Base-by-base conservation (phyloP, 2,888 invertebrate species). In the Dastarcus helophoroides region DNA sequence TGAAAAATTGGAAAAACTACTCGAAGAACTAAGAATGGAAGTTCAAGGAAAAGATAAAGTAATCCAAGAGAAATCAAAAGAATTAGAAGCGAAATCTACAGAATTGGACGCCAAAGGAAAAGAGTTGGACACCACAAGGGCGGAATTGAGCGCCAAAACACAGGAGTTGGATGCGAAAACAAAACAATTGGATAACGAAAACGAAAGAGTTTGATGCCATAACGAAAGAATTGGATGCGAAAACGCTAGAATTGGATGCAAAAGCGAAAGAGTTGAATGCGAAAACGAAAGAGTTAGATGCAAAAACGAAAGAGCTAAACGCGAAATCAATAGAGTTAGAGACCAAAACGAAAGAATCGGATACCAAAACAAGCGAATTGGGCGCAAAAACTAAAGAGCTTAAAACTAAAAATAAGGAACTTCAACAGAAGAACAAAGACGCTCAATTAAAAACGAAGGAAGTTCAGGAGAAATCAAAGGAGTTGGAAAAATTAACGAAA, bases 71-170 rank as follows among this genome's bases (percentile, higher is more conserved):
- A 13, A 24, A 31, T 14, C 33, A n/a, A 38, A 35, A 24, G 24
- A 35, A 14, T 22, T 35, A 13, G 36, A 39, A 16, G 39, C 39
- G 31, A 32, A 24, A 16, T 46, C 38, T n/a, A 36, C 37, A 23
- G 35, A 36, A 28, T 27, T 41, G 24, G 39, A 38, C 14, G 26
- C 22, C 5, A 40, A 39, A 14, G 37, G 39, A 14, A 32, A 36
- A 17, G 30, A 34, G 24, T 34, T 45, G 25, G 22, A 37, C 9
- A 38, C 26, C 17, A 22, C 24, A 6, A 31, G 28, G 28, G 17
- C 26, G 6, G 10, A 19, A 7, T 19, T 19, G n/a, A 43, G 67
- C 9, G 24, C 7, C 7, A 19, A 19, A 19, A 7, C 7, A n/a
- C 7, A 19, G 19, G n/a, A 19, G n/a, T 19, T 19, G 19, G 7